These are phyloP conservation scores for Cryptophagus acutangulus DNA, from an alignment of 2,888 invertebrate species.

Conservation along the genomic window DNA sequence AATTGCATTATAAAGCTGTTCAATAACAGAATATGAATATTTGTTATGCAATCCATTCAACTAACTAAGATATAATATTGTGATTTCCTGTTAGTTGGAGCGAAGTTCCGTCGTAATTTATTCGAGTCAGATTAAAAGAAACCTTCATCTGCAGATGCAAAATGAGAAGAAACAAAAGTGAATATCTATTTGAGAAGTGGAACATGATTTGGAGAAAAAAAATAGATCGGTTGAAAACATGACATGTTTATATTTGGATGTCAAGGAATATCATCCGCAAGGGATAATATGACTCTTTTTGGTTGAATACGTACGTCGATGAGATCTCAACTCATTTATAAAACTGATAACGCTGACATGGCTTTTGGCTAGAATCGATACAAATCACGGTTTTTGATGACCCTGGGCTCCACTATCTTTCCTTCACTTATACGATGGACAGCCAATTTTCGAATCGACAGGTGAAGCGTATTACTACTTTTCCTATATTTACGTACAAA, in stretches of 20 bases:
- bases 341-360: slow-evolving; percentile 25
- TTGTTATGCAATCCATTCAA: background rate
- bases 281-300: too few relatives aligned
- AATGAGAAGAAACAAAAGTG: too few relatives aligned
- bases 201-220: too few relatives aligned
- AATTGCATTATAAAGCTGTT: too few relatives aligned
- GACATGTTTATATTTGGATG: too few relatives aligned
- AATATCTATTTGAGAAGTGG: too few relatives aligned
- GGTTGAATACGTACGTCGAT: slow-evolving; percentile 24
- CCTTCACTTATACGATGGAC: slow-evolving; percentile 8
- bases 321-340: slow-evolving; percentile 26
- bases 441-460: slow-evolving; percentile 11
- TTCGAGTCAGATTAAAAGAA: background rate
- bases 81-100: background rate
- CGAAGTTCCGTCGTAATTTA: background rate
- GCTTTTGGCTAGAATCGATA: slow-evolving; percentile 23
- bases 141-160: background rate
- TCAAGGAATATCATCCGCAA: too few relatives aligned
- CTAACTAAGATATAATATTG: too few relatives aligned
- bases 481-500: too few relatives aligned
- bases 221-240: too few relatives aligned
- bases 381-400: slow-evolving; percentile 23
- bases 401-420: slow-evolving; percentile 11
- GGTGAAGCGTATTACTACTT: slow-evolving; percentile 20
- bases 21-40: background rate